phyloP scores from a whole-genome alignment of 2,888 invertebrate species.

The Orthosia gracilis region DNA sequence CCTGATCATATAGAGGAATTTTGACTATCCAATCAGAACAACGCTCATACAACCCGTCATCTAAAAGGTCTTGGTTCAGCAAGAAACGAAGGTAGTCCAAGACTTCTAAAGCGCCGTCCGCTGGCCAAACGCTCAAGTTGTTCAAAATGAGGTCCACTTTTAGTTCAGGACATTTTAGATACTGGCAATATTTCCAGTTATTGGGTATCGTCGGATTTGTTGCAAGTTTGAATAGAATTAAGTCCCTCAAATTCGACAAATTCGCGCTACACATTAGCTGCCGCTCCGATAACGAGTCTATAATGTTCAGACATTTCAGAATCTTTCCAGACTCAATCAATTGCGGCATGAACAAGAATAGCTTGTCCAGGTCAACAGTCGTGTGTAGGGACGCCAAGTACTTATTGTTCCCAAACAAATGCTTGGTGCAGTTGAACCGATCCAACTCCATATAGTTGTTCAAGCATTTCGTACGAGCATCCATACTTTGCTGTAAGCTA shows the following conservation, averaged over 20 bases:
- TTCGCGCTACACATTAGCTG: conserved; percentile 88
- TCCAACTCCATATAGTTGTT: conserved; percentile 91
- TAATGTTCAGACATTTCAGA: conserved; percentile 87
- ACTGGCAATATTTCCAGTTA: conserved; percentile 89
- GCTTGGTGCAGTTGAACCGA: conserved; percentile 89
- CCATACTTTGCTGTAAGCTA: conserved; percentile 88
- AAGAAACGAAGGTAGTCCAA: conserved; percentile 88
- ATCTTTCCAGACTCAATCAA: conserved; percentile 86
- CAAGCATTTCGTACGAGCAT: conserved; percentile 91
- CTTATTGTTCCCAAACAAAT: conserved; percentile 90
- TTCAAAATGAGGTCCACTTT: conserved; percentile 89
- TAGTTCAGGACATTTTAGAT: conserved; percentile 88
- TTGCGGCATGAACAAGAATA: conserved; percentile 89
- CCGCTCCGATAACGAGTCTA: conserved; percentile 91
- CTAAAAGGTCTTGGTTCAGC: conserved; percentile 81
- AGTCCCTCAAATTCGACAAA: conserved; percentile 91
- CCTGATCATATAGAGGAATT: conserved; percentile 92
- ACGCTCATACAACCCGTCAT: conserved; percentile 84
- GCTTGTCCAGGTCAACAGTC: conserved; percentile 87
- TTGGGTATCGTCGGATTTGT: conserved; percentile 86
- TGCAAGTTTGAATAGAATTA: conserved; percentile 91
- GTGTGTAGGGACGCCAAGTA: conserved; percentile 92
- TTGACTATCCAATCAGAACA: conserved; percentile 91
- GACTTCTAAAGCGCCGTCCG: conserved; percentile 89
- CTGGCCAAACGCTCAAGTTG: conserved; percentile 91